Percentiles rank a stretch among this genome's conserved stretches.
Conservation (phyloP, 2,888 invertebrate species). For the Germaria angustata region DNA sequence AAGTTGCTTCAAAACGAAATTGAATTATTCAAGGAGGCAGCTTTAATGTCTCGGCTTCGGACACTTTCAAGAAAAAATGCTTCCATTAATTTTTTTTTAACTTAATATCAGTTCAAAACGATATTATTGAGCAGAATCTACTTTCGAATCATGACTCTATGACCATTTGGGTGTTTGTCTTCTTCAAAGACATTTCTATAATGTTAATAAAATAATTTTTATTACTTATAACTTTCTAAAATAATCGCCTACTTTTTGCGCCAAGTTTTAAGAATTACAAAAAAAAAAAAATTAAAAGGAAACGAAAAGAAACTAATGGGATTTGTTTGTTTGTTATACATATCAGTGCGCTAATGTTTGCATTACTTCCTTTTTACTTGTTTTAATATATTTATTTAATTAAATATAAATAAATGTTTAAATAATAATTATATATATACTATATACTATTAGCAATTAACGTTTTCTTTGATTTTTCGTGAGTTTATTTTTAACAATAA, state of each 20-base stretch:
- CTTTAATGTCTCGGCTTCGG: no score
- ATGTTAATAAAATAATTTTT: no score
- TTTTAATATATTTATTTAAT: conserved; percentile 42
- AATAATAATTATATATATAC: conserved; percentile 13
- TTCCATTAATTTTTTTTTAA: no score
- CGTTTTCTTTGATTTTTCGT: conserved; percentile 36
- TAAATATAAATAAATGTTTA: conserved; percentile 44
- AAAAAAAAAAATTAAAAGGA: not conserved
- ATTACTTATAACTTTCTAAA: no score
- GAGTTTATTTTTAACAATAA: conserved; percentile 49
- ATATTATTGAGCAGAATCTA: no score
- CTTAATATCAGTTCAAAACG: no score
- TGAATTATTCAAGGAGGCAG: no score
- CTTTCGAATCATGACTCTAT: no score
- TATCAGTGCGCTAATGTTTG: conserved; percentile 55
- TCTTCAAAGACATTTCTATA: no score
- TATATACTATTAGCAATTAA: conserved; percentile 29
- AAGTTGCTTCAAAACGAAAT: no score
- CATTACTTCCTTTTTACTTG: conserved; percentile 21
- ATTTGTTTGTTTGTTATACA: conserved; percentile 49
- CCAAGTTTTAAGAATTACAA: not conserved
- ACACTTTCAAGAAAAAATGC: no score
- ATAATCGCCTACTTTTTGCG: conserved; percentile 16
- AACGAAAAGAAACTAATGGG: conserved; percentile 10
- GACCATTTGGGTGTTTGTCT: no score